phyloP scores from a whole-genome alignment of 1,140 invertebrate genomes.

The Papilio machaon region DNA sequence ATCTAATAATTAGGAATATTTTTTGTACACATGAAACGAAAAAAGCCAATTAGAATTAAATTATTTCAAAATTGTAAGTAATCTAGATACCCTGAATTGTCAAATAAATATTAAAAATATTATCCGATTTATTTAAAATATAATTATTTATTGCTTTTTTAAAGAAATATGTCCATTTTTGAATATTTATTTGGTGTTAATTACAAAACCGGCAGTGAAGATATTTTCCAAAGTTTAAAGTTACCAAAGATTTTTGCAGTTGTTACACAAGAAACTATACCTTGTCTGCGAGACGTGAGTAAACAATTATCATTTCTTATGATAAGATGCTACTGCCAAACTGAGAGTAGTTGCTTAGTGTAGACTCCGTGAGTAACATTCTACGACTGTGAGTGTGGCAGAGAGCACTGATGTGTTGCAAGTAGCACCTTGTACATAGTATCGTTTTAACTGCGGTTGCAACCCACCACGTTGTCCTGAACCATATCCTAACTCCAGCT shows the following conservation, averaged over 20 bases:
- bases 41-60: constrained; percentile 63
- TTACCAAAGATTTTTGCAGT: constrained; percentile 61
- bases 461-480: too few species aligned
- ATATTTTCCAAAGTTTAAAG: constrained; percentile 47
- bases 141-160: constrained; percentile 56
- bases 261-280: constrained; percentile 54
- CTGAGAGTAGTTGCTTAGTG: too few species aligned
- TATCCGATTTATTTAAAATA: constrained; percentile 44
- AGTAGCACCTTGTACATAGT: neutral
- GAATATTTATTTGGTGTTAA: constrained; percentile 57
- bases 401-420: neutral
- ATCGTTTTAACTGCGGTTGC: neutral
- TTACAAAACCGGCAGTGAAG: constrained; percentile 42
- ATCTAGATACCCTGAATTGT: constrained; percentile 56
- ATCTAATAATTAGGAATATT: too few species aligned
- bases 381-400: neutral
- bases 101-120: constrained; percentile 42
- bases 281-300: constrained; percentile 26
- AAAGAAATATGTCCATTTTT: constrained; percentile 71
- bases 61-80: constrained; percentile 57
- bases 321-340: too few species aligned
- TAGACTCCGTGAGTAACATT: neutral
- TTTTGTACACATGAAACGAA: neutral
- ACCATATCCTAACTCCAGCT: too few species aligned
- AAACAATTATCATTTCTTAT: neutral